phyloP scores from a whole-genome alignment of 1,140 invertebrate species.

The Scaptodrosophila lebanonensis region DNA sequence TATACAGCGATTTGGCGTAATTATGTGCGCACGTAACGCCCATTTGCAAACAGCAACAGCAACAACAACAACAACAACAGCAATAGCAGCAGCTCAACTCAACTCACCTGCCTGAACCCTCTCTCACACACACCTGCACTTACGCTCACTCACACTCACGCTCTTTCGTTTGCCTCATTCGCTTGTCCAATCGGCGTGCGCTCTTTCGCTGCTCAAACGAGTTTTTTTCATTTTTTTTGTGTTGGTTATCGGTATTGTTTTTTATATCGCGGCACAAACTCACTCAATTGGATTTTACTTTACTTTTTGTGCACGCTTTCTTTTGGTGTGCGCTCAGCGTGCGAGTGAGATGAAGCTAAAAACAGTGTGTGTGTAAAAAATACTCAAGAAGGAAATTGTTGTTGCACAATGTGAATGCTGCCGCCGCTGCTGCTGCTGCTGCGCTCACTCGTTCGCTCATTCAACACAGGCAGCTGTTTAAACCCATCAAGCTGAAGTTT shows the following conservation, averaged over 20 bases:
- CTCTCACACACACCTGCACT: conserved; percentile 10
- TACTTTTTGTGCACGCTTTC: neutral
- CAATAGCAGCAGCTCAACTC: conserved; percentile 18
- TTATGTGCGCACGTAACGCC: conserved; percentile 56
- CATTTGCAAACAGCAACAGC: conserved; percentile 28
- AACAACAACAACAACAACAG: conserved; percentile 27
- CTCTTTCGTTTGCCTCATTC: conserved; percentile 2
- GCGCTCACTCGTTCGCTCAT: conserved; percentile 11
- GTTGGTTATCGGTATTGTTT: no score
- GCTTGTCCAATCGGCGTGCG: conserved; percentile 45
- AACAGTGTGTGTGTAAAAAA: neutral
- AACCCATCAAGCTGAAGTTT: conserved; percentile 77
- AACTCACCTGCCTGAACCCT: conserved; percentile 22
- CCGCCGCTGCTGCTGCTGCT: conserved; percentile 9
- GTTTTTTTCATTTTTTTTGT: conserved; percentile 23
- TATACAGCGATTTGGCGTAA: conserved; percentile 61
- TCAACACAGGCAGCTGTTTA: conserved; percentile 68
- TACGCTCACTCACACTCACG: neutral
- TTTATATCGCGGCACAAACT: no score
- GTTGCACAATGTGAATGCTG: conserved; percentile 15
- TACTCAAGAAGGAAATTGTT: no score
- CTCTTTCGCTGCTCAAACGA: conserved; percentile 52
- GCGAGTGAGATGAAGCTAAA: neutral
- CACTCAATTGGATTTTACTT: no score
- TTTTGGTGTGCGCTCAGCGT: neutral